phyloP scores from a whole-genome alignment of 2,888 invertebrate species.

The Hirtodrosophila confusa region DNA sequence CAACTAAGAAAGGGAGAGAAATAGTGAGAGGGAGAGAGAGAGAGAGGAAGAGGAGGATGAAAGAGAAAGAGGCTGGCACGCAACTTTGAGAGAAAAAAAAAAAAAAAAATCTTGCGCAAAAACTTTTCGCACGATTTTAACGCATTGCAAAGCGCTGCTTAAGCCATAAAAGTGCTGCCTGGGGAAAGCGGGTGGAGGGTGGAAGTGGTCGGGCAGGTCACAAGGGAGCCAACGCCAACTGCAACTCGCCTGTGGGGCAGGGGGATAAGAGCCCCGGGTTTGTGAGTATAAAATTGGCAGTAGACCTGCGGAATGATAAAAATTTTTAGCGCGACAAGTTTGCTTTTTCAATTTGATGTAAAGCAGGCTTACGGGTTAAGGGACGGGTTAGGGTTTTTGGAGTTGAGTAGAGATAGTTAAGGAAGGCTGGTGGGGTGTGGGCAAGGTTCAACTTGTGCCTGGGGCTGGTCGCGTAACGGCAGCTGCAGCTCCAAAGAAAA shows the following conservation, averaged over 20 bases:
- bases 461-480: conserved; percentile 5
- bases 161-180: conserved; percentile 53
- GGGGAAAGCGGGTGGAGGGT: neutral
- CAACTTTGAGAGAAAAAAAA: conserved; percentile 34
- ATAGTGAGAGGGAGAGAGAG: conserved; percentile 15
- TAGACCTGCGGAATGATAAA: conserved; percentile 67
- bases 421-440: neutral
- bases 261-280: conserved; percentile 3
- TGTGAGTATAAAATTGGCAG: conserved; percentile 65
- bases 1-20: conserved; percentile 9
- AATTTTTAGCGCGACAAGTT: conserved; percentile 71
- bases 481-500: conserved; percentile 54
- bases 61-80: conserved; percentile 1
- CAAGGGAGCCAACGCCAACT: conserved; percentile 46
- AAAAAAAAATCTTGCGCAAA: conserved; percentile 50
- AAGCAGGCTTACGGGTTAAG: conserved; percentile 29
- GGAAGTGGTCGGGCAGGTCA: conserved; percentile 13
- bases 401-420: neutral
- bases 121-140: conserved; percentile 67
- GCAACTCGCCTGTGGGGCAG: conserved; percentile 44
- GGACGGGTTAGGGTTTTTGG: neutral
- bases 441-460: conserved; percentile 25
- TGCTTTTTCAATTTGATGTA: conserved; percentile 70
- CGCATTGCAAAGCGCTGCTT: conserved; percentile 68
- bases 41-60: neutral